Evolutionary conservation across 2,888 invertebrate species (phyloP), one percentile per base, ranked within the genome.

Genomic region (Stenchaetothrips biformis): DNA sequence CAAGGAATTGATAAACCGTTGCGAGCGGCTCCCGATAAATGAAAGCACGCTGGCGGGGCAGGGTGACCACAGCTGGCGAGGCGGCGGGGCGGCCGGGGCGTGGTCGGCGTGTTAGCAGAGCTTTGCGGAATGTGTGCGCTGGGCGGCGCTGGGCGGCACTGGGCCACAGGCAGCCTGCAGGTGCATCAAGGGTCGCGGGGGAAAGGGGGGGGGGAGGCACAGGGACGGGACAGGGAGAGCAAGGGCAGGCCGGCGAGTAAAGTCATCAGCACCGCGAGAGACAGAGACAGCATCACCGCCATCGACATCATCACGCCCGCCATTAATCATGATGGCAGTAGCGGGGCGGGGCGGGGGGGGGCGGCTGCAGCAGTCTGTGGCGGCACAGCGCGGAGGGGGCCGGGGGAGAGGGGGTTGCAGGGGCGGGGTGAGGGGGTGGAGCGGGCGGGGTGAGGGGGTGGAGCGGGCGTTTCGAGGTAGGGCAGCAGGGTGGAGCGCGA

Each of bases 251-350:
- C 37, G 4, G 2, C 21, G 21, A 74, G 67, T 74, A 11, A 74
- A 74, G 67, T 74, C 67, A 21, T 74, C 67, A 53, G 53, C 16
- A 53, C 53, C 53, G 53, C 53, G 16, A 74, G 67, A 74, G 67
- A 74, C 67, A 74, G 67, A 74, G 67, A 74, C 67, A 74, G 67
- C 67, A 74, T 74, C 67, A 74, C 67, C 67, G 67, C 25, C 67
- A 74, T 74, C 67, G 67, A 74, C 67, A 74, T 74, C 67, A 74
- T 74, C 67, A 74, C 67, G 25, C 7, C 67, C 25, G 67, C 67
- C 67, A 74, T 74, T 74, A 74, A 74, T 74, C 67, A 74, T 74
- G 67, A 59, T 18, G 59, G 16, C 59, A 59, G 37, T 59, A 16
- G 59, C 16, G 37, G 37, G 37, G 37, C 37, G 37, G 37, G 37